phyloP scores from a whole-genome alignment of 2,113 vertebrate genomes.

The Callithrix jacchus region DNA sequence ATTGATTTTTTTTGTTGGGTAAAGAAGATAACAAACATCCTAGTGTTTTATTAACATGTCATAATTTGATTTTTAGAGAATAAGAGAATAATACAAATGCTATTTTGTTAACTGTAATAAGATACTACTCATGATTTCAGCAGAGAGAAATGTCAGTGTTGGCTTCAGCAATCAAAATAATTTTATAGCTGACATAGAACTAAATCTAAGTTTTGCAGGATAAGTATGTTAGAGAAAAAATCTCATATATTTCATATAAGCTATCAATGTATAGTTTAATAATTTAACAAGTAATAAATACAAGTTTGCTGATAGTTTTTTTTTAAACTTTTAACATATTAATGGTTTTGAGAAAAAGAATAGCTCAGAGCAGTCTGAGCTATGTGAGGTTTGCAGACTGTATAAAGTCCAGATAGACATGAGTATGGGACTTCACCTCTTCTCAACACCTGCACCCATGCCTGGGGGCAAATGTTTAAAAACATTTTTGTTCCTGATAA shows the following conservation, averaged over 20 bases:
- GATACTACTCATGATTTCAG: not conserved
- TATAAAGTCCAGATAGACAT: too few relatives aligned
- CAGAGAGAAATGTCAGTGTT: not conserved
- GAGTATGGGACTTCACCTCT: too few relatives aligned
- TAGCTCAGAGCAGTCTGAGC: too few relatives aligned
- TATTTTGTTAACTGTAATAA: not conserved
- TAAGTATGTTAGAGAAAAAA: not conserved
- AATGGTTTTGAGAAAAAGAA: too few relatives aligned
- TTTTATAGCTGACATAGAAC: not conserved
- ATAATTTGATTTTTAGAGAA: not conserved
- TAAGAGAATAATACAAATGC: not conserved
- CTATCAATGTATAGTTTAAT: not conserved
- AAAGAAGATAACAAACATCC: not conserved
- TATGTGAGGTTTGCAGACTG: too few relatives aligned
- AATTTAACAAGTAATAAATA: conserved; percentile 5
- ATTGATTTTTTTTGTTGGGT: not conserved
- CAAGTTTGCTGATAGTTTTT: not conserved
- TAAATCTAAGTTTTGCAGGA: not conserved
- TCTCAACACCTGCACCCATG: not conserved
- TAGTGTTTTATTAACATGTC: not conserved
- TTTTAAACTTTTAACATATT: too few relatives aligned
- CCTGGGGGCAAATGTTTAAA: not conserved
- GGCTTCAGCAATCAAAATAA: not conserved
- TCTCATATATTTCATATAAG: not conserved
- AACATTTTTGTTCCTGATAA: not conserved